Percentiles rank a stretch among this genome's conserved stretches.
Conservation (phyloP, 2,888 invertebrate species). For the Amiota communis region DNA sequence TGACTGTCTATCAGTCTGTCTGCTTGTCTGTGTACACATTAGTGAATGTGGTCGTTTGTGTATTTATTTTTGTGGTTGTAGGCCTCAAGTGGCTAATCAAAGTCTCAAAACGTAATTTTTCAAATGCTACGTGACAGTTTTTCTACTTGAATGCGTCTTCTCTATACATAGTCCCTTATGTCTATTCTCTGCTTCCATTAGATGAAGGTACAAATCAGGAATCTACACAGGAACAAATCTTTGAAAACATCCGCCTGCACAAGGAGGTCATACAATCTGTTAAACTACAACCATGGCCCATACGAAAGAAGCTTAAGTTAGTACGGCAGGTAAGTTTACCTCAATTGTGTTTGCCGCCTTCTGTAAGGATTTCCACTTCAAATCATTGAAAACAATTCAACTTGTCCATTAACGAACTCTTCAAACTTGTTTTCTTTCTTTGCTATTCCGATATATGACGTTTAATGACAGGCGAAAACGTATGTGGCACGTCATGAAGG, state of each 20-base stretch:
- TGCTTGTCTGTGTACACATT: neutral
- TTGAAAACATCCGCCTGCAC: conserved; percentile 90
- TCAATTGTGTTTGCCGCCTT: conserved; percentile 18
- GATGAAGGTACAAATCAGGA: conserved; percentile 79
- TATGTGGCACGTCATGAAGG: conserved; percentile 94
- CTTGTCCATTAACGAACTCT: conserved; percentile 45
- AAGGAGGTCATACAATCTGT: conserved; percentile 92
- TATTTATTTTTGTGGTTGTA: neutral
- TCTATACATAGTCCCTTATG: conserved; percentile 76
- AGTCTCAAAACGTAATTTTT: conserved; percentile 50
- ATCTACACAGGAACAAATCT: conserved; percentile 89
- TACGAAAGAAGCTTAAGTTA: conserved; percentile 86
- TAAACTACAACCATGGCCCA: conserved; percentile 88
- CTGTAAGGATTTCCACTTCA: conserved; percentile 42
- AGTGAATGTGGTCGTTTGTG: neutral
- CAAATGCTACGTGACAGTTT: conserved; percentile 50
- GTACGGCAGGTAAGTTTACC: conserved; percentile 78
- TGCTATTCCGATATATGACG: conserved; percentile 32
- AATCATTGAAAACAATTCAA: neutral
- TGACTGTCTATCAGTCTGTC: neutral
- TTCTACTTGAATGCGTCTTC: conserved; percentile 31
- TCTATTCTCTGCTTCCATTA: conserved; percentile 76
- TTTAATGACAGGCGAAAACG: conserved; percentile 80
- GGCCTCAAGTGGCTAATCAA: conserved; percentile 61
- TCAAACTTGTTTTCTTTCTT: neutral